Conservation (phyloP, 1,140 invertebrate genomes). For the Cataglyphis hispanica region DNA sequence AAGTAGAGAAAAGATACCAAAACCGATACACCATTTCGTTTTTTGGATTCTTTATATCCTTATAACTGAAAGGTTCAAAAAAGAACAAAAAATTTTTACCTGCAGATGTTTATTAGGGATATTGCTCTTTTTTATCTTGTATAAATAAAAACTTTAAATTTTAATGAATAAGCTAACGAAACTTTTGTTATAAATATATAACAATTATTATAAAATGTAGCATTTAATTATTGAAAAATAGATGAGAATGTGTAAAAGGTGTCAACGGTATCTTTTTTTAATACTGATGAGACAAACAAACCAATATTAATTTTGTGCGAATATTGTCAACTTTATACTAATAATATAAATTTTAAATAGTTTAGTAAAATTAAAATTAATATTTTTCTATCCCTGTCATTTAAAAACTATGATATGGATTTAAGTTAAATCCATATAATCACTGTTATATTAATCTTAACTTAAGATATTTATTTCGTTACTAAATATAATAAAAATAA, state of each 20-base stretch:
- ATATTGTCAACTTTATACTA: neutral
- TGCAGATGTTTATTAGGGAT: too few species aligned
- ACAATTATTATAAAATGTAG: too few species aligned
- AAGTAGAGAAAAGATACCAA: neutral
- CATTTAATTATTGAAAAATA: too few species aligned
- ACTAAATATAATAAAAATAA: neutral
- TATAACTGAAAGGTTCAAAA: too few species aligned
- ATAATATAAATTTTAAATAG: neutral
- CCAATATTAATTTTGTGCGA: neutral
- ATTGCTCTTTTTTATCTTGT: too few species aligned
- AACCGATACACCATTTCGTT: too few species aligned
- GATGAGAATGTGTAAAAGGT: neutral
- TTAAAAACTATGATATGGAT: neutral
- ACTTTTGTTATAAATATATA: too few species aligned
- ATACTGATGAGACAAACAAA: neutral
- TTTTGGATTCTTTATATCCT: too few species aligned
- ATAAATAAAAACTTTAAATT: too few species aligned
- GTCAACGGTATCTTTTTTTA: too few species aligned
- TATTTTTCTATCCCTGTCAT: neutral
- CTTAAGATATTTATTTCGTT: neutral
- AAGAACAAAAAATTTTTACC: too few species aligned
- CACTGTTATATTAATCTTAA: neutral
- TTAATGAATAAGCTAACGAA: too few species aligned
- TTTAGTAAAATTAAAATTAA: neutral
- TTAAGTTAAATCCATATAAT: neutral